Conservation (phyloP, 2,888 invertebrate genomes). For the Andrena praecox region DNA sequence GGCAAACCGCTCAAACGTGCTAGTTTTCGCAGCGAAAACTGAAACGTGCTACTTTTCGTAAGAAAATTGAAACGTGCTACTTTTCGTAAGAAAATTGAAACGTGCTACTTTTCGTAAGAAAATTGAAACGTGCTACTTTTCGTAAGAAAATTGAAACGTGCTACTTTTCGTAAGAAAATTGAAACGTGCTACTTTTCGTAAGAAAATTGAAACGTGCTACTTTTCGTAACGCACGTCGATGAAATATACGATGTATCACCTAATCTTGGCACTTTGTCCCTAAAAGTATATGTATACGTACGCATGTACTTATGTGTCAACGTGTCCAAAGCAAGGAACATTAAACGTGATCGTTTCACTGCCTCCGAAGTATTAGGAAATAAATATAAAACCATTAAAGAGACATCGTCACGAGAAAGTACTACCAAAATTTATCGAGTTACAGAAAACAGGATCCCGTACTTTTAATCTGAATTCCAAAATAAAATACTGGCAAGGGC, state of each 20-base stretch:
- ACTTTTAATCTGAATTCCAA: constrained; percentile 9
- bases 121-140: too few relatives aligned
- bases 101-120: too few relatives aligned
- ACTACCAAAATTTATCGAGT: constrained; percentile 3
- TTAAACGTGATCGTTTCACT: constrained; percentile 11
- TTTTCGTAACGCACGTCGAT: background rate
- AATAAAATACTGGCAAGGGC: constrained; percentile 33
- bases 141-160: too few relatives aligned
- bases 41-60: too few relatives aligned
- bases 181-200: too few relatives aligned
- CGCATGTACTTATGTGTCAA: background rate
- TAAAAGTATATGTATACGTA: constrained; percentile 26
- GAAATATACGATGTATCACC: constrained; percentile 30
- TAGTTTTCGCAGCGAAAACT: too few relatives aligned
- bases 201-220: too few relatives aligned
- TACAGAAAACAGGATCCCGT: background rate
- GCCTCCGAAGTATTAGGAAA: constrained; percentile 11
- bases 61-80: too few relatives aligned
- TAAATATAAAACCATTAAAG: constrained; percentile 36
- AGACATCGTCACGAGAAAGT: constrained; percentile 4
- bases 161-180: too few relatives aligned
- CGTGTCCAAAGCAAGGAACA: constrained; percentile 21
- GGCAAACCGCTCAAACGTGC: too few relatives aligned
- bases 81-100: too few relatives aligned
- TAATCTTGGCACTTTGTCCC: constrained; percentile 16